phyloP scores from a whole-genome alignment of 1,140 invertebrate genomes.

The Sinella curviseta region DNA sequence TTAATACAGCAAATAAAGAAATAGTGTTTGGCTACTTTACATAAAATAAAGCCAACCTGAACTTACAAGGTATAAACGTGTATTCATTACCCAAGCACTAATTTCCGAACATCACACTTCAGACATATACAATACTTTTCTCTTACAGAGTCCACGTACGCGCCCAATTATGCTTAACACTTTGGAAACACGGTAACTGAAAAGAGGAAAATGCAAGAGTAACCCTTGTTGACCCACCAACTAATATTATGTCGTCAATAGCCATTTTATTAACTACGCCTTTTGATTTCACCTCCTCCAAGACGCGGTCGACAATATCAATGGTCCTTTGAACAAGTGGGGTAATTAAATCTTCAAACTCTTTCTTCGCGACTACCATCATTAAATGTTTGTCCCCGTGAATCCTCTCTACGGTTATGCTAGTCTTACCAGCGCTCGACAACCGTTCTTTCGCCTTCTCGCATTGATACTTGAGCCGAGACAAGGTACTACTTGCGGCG shows the following conservation, averaged over 20 bases:
- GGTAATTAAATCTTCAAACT: constrained; percentile 52
- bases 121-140: too few species aligned
- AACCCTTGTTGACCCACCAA: constrained; percentile 55
- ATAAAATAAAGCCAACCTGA: too few species aligned
- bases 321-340: constrained; percentile 45
- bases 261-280: constrained; percentile 51
- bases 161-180: too few species aligned
- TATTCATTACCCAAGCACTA: too few species aligned
- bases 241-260: constrained; percentile 57
- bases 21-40: too few species aligned
- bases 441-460: not conserved
- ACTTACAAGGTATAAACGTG: too few species aligned
- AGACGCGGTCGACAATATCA: not conserved
- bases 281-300: constrained; percentile 32
- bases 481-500: constrained; percentile 14
- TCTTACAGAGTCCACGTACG: too few species aligned
- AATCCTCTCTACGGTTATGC: constrained; percentile 35
- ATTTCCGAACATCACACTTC: too few species aligned
- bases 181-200: too few species aligned
- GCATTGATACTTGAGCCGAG: not conserved
- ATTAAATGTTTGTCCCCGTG: not conserved
- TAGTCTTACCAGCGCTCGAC: not conserved
- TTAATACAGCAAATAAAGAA: too few species aligned
- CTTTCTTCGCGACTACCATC: constrained; percentile 50
- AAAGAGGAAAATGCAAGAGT: too few species aligned